Percentiles rank a stretch among this genome's conserved stretches.
Conservation (phyloP, 2,113 vertebrate species). For the Brachypteracias leptosomus region DNA sequence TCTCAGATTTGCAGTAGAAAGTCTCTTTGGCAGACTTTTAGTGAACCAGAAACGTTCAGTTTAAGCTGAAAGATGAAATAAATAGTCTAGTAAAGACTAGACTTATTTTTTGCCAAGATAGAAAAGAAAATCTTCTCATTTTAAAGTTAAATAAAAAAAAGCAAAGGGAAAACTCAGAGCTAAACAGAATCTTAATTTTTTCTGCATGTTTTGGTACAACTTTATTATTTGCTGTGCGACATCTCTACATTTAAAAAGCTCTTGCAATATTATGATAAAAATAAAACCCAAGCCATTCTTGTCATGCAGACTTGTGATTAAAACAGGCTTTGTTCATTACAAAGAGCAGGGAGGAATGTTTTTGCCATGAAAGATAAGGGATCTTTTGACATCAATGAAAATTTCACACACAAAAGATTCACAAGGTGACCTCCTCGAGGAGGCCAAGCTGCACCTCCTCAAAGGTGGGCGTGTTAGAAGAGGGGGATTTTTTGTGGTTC, state of each 20-base stretch:
- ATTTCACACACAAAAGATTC: neutral
- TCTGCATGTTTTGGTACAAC: neutral
- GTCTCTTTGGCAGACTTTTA: neutral
- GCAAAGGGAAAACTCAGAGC: neutral
- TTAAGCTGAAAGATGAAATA: neutral
- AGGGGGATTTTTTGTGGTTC: neutral
- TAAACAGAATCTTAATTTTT: neutral
- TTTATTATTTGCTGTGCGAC: neutral
- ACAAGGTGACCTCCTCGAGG: neutral
- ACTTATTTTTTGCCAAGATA: neutral
- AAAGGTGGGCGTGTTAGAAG: neutral
- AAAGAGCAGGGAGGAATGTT: neutral
- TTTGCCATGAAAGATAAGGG: neutral
- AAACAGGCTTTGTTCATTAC: neutral
- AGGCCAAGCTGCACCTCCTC: neutral
- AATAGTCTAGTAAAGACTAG: neutral
- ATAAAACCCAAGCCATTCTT: neutral
- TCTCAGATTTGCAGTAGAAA: neutral
- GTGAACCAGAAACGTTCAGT: neutral
- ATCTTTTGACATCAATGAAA: neutral
- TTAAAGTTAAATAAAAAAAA: neutral
- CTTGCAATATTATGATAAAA: conserved; percentile 12
- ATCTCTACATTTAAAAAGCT: neutral
- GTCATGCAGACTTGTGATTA: neutral
- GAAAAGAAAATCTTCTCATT: neutral